These are phyloP conservation scores for Xestia ashworthii DNA, from an alignment of 2,888 invertebrate genomes.

Conservation along the genomic window DNA sequence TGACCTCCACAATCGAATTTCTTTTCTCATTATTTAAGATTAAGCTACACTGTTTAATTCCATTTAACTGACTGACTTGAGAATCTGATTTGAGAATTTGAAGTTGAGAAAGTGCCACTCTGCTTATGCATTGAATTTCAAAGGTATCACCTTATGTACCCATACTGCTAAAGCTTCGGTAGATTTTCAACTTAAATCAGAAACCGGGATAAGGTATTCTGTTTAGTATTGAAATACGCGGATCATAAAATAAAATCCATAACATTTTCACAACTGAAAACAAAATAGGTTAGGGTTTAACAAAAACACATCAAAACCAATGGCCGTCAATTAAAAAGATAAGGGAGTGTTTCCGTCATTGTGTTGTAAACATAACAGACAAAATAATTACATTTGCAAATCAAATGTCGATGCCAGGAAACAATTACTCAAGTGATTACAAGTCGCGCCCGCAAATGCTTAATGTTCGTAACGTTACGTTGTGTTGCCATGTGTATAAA, in stretches of 20 bases:
- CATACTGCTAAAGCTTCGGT: background rate
- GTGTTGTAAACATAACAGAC: constrained; percentile 38
- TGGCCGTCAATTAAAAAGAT: constrained; percentile 31
- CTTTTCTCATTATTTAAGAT: background rate
- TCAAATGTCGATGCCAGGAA: constrained; percentile 61
- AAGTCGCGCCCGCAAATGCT: constrained; percentile 33
- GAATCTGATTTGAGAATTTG: background rate
- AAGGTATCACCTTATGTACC: background rate
- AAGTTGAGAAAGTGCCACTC: background rate
- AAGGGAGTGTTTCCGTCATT: constrained; percentile 16
- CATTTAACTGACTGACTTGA: background rate
- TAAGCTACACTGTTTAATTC: background rate
- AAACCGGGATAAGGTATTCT: background rate
- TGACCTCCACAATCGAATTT: too few relatives aligned
- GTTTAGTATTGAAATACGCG: background rate
- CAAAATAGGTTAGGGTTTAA: background rate
- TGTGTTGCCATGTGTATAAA: constrained; percentile 46
- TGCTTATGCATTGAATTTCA: background rate
- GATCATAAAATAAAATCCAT: background rate
- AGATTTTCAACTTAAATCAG: background rate
- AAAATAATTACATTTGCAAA: constrained; percentile 66
- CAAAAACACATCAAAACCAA: constrained; percentile 17
- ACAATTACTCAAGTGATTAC: constrained; percentile 61
- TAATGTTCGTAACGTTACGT: constrained; percentile 20
- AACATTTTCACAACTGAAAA: background rate